These are phyloP conservation scores for Polyergus mexicanus DNA, from an alignment of 1,140 invertebrate species.

Conservation along the genomic window DNA sequence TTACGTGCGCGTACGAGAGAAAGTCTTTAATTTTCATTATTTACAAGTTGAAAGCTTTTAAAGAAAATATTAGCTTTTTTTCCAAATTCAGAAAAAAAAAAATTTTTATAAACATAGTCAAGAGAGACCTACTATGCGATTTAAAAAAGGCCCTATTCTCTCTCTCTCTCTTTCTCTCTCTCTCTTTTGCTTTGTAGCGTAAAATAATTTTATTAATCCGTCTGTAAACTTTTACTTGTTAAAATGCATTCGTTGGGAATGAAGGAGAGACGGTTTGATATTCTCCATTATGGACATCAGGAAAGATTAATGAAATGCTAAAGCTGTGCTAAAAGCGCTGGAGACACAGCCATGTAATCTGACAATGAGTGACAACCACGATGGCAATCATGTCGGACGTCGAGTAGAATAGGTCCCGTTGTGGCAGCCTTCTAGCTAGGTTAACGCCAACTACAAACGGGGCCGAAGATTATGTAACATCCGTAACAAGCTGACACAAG, in stretches of 20 bases:
- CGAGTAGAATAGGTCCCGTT: conserved; percentile 66
- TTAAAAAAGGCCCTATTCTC: too few species aligned
- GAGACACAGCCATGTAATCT: conserved; percentile 23
- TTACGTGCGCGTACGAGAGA: too few species aligned
- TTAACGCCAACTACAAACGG: conserved; percentile 42
- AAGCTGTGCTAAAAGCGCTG: conserved; percentile 3
- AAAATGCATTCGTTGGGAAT: not conserved
- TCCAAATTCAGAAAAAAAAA: not conserved
- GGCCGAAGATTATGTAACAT: conserved; percentile 34
- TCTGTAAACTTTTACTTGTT: not conserved
- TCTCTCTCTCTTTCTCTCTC: too few species aligned
- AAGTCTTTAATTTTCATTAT: not conserved
- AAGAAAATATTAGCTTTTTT: not conserved
- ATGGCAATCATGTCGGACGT: conserved; percentile 50
- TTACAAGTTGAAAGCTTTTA: not conserved
- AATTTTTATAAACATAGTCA: not conserved
- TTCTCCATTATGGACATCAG: not conserved
- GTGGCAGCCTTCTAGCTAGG: conserved; percentile 49
- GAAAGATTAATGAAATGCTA: not conserved
- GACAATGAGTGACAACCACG: conserved; percentile 55
- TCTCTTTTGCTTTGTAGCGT: too few species aligned
- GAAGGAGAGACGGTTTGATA: not conserved
- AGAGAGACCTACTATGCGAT: not conserved
- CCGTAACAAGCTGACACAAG: conserved; percentile 28
- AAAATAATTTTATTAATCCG: too few species aligned